Evolutionary conservation across 2,113 vertebrate species (phyloP).

Genomic region (Agelaius tricolor): DNA sequence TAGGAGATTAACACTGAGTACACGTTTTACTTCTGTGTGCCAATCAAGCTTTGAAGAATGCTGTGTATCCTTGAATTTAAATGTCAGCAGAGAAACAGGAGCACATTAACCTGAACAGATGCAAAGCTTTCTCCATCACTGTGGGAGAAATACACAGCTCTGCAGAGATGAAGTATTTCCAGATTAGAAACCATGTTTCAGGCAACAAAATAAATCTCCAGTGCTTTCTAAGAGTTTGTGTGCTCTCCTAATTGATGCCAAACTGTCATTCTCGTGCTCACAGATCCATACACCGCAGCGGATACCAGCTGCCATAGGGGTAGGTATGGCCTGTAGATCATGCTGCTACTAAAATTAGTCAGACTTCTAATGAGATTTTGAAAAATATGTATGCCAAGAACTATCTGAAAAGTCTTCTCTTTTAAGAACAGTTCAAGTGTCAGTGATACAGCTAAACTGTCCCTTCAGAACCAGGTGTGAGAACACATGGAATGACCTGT

Average conservation of each 20-base stretch:
- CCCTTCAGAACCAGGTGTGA: not conserved
- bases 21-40: not conserved
- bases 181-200: not conserved
- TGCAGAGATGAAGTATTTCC: not conserved
- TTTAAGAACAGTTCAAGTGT: not conserved
- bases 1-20: conserved; percentile 68
- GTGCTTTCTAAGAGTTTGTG: conserved; percentile 23
- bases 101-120: conserved; percentile 4
- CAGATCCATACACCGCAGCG: not conserved
- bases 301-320: not conserved
- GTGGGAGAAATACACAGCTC: not conserved
- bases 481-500: fast-evolving
- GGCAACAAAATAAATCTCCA: not conserved
- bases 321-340: not conserved
- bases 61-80: not conserved
- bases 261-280: not conserved
- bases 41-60: conserved; percentile 47
- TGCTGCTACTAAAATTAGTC: conserved; percentile 1
- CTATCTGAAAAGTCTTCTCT: not conserved
- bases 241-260: not conserved
- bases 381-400: conserved; percentile 32
- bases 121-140: not conserved
- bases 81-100: not conserved
- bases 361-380: conserved; percentile 61
- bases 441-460: not conserved